A percentile compares a stretch with the other conserved stretches of the same genome.
Evolutionary conservation across 2,888 invertebrate genomes (phyloP).

Genomic region (Dusona sp.): DNA sequence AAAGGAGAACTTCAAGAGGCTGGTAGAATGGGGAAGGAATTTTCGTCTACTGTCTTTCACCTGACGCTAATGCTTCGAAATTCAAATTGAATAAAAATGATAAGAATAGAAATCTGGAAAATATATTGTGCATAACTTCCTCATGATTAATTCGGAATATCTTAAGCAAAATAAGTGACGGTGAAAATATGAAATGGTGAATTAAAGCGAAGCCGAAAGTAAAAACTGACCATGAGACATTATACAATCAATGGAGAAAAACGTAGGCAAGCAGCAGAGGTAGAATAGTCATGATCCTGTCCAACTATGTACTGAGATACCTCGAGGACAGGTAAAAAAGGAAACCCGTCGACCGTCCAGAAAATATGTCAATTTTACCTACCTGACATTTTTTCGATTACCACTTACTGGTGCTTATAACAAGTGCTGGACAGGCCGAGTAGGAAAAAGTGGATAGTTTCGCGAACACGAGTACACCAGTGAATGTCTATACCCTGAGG

Average conservation of each 20-base stretch:
- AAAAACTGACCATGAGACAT: neutral
- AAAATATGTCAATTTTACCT: conserved; percentile 67
- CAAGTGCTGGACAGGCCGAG: conserved; percentile 41
- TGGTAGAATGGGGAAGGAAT: neutral
- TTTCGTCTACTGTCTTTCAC: neutral
- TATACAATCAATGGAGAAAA: conserved; percentile 17
- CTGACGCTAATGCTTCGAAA: neutral
- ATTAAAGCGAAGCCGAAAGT: neutral
- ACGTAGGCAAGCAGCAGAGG: conserved; percentile 37
- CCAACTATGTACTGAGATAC: conserved; percentile 20
- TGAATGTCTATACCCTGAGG: conserved; percentile 33
- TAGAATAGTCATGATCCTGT: conserved; percentile 33
- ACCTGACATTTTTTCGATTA: conserved; percentile 70
- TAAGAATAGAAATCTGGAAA: neutral
- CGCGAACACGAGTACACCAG: conserved; percentile 27
- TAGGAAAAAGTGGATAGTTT: conserved; percentile 32
- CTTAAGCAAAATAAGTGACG: too few relatives aligned
- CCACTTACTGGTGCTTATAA: conserved; percentile 33
- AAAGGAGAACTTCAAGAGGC: neutral
- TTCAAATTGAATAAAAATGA: neutral
- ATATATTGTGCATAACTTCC: neutral
- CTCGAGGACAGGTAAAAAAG: conserved; percentile 32
- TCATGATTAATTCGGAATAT: neutral
- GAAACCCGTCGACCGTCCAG: conserved; percentile 42
- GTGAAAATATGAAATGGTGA: neutral